Evolutionary conservation across 2,113 vertebrate genomes (phyloP).

Genomic region (Amblyornis subalaris): DNA sequence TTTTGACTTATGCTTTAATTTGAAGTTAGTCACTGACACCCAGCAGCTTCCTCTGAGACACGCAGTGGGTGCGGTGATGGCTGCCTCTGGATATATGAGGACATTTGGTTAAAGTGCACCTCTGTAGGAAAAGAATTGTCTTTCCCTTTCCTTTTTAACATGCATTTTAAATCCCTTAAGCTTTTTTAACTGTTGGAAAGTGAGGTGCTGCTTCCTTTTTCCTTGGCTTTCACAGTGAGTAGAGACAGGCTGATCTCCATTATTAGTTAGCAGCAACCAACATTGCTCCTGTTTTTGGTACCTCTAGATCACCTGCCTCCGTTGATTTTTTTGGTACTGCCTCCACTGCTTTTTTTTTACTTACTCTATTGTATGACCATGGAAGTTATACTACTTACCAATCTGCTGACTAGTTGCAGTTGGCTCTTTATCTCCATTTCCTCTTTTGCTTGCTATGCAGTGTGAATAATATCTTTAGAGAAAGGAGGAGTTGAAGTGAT

Average conservation of each 20-base stretch:
- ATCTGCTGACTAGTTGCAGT: background rate
- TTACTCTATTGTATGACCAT: rapidly evolving
- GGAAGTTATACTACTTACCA: background rate
- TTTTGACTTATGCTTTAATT: background rate
- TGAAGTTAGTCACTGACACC: background rate
- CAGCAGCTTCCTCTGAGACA: background rate
- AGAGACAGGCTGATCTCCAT: background rate
- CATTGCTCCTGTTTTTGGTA: background rate
- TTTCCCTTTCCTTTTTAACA: background rate
- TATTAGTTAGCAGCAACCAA: background rate
- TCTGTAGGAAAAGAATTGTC: background rate
- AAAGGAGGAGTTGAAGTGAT: background rate
- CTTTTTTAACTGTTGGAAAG: background rate
- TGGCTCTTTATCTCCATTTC: background rate
- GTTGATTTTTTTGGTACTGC: background rate
- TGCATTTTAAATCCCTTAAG: background rate
- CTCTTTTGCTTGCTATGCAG: background rate
- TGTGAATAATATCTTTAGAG: background rate
- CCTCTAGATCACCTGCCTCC: background rate
- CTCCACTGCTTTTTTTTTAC: background rate
- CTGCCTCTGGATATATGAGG: background rate
- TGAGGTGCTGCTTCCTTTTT: background rate
- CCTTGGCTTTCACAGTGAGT: background rate
- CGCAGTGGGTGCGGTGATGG: background rate
- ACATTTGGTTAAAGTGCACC: background rate